Percentiles rank a stretch among this genome's conserved stretches.
These are phyloP conservation scores for Eulacestoma nigropectus DNA, from an alignment of 2,113 vertebrate genomes.

Conservation along the genomic window DNA sequence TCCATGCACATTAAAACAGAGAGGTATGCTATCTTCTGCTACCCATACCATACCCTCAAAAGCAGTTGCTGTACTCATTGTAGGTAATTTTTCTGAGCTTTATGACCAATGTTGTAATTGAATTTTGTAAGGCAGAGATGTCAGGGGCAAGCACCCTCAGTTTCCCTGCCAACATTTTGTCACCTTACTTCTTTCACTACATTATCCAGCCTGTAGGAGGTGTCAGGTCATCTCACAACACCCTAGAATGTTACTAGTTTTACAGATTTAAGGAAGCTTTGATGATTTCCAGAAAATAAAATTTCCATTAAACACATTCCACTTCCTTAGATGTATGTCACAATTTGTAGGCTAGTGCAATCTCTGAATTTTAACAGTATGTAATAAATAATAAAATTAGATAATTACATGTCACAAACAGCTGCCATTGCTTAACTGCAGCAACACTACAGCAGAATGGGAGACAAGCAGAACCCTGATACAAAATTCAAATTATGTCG, in stretches of 20 bases:
- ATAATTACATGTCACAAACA: neutral
- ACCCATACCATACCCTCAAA: rapidly evolving
- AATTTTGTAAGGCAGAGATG: neutral
- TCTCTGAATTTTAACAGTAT: neutral
- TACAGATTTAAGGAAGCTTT: neutral
- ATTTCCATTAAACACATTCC: neutral
- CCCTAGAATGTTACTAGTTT: neutral
- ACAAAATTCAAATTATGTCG: neutral
- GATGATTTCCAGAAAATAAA: neutral
- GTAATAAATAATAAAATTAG: neutral
- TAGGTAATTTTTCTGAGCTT: neutral
- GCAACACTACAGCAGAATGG: neutral
- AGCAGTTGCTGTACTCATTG: neutral
- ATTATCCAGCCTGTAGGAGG: neutral
- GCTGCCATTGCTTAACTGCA: neutral
- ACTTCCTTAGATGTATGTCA: neutral
- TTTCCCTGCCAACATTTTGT: neutral
- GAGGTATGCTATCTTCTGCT: neutral
- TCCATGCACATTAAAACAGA: neutral
- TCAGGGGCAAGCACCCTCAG: neutral
- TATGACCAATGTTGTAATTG: rapidly evolving
- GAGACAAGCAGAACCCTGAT: neutral
- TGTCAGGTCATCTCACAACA: neutral
- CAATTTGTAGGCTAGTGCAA: neutral
- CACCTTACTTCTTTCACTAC: neutral